Evolutionary conservation across 53 echinoderm and acorn worm species (phyloP), one percentile per base, ranked within the genome.

Genomic region (Paelopatides confundens): DNA sequence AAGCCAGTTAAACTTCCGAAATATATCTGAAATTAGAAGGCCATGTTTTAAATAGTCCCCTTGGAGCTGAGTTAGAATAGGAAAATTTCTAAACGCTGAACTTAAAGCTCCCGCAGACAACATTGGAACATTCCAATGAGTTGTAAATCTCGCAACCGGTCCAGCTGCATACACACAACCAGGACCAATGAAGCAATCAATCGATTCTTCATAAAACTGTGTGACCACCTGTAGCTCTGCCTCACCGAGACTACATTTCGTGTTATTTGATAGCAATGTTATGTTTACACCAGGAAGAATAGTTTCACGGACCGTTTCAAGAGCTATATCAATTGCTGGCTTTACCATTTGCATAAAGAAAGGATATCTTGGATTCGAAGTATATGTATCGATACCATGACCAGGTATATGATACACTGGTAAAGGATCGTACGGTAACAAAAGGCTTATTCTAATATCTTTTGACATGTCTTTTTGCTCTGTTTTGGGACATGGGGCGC

Each of bases 311-410:
- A 90, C 87, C 35, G 81, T 86, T 71, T 96, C 87, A 3, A 90
- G 62, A 4, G 96, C 96, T n/a, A 94, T 90, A 39, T 90, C 92
- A 47, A 96, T 85, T 43, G 90, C 96, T 34, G 96, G 96, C 31
- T 71, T n/a, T 12, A 92, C 89, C 96, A 96, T 96, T 86, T 94
- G 94, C 35, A 76, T 71, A 65, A 77, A 88, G 58, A 92, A 96
- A 24, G 96, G 96, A 62, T 88, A 96, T 9, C 67, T 90, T 12
- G 77, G 89, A 3, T 85, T 47, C 7, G 31, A 79, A 27, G 79
- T 79, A 7, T 62, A 69, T 15, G 50, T 29, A 23, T 85, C 58
- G 81, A 67, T 77, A 14, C 66, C 66, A 29, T n/a, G 46, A 0
- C 51, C 63, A 31, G 85, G 65, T n/a, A n/a, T n/a, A n/a, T n/a